Percentiles rank a stretch among this genome's conserved stretches.
These are phyloP conservation scores for Monarcha castaneiventris DNA, from an alignment of 2,113 vertebrate species.

Conservation along the genomic window DNA sequence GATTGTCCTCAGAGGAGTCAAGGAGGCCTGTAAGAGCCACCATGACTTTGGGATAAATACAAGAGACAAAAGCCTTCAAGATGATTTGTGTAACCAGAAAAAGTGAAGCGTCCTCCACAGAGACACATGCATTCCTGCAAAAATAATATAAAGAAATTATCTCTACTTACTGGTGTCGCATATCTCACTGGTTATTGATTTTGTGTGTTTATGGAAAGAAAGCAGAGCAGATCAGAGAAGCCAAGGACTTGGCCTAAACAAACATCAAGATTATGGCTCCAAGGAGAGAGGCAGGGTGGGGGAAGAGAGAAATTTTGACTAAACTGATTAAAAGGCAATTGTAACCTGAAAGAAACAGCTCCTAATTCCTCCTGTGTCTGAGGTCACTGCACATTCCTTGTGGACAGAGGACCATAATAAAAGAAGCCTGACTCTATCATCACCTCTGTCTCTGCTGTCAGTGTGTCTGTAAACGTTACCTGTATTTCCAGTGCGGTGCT, in stretches of 20 bases:
- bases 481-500: not conserved
- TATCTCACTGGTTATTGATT: not conserved
- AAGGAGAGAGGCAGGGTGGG: not conserved
- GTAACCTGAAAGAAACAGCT: not conserved
- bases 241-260: not conserved
- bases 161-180: not conserved
- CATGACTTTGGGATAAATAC: not conserved
- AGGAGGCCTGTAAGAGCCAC: not conserved
- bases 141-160: not conserved
- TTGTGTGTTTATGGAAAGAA: not conserved
- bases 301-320: not conserved
- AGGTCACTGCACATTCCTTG: not conserved
- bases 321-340: not conserved
- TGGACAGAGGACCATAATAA: not conserved
- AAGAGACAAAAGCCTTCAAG: not conserved
- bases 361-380: not conserved
- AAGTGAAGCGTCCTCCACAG: rapidly evolving
- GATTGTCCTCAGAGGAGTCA: not conserved
- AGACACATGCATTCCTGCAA: not conserved
- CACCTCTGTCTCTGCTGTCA: not conserved
- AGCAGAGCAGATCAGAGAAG: not conserved
- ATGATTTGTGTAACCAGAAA: not conserved
- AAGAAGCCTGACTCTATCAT: not conserved
- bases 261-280: not conserved
- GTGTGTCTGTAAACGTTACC: not conserved